These are phyloP conservation scores for Caenorhabditis brenneri DNA, from an alignment of 1,140 invertebrate species.

Conservation along the genomic window DNA sequence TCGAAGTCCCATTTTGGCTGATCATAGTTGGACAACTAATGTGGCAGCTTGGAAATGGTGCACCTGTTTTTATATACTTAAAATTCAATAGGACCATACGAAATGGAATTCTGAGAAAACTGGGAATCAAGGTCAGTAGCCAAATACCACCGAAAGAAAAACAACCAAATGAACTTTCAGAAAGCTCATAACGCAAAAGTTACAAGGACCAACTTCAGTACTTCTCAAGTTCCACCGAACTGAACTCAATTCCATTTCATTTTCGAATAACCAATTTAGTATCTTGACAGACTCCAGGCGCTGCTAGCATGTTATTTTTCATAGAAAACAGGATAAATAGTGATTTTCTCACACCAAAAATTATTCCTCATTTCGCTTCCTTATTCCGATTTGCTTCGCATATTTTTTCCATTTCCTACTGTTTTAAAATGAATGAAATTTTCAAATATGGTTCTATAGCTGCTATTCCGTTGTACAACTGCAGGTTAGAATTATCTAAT, in stretches of 20 bases:
- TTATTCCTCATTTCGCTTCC: too few species aligned
- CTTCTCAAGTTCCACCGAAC: too few species aligned
- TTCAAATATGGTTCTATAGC: neutral
- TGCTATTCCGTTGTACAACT: neutral
- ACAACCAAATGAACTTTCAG: neutral
- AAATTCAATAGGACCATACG: neutral
- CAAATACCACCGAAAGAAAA: neutral
- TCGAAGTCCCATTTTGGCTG: neutral
- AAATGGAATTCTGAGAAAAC: neutral
- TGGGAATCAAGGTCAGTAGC: neutral
- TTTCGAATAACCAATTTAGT: too few species aligned
- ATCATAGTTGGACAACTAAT: neutral
- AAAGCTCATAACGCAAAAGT: neutral
- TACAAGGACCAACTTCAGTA: too few species aligned
- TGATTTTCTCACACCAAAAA: too few species aligned
- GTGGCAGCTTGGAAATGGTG: neutral
- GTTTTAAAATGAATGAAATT: neutral
- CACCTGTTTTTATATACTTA: neutral
- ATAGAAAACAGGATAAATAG: too few species aligned
- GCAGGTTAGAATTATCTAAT: neutral
- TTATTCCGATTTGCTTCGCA: too few species aligned
- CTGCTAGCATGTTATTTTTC: too few species aligned
- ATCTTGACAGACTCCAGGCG: too few species aligned
- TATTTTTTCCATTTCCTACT: too few species aligned
- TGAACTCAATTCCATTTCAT: too few species aligned